Base-by-base conservation (phyloP, 2,888 invertebrate species). In the Agrochola lota region DNA sequence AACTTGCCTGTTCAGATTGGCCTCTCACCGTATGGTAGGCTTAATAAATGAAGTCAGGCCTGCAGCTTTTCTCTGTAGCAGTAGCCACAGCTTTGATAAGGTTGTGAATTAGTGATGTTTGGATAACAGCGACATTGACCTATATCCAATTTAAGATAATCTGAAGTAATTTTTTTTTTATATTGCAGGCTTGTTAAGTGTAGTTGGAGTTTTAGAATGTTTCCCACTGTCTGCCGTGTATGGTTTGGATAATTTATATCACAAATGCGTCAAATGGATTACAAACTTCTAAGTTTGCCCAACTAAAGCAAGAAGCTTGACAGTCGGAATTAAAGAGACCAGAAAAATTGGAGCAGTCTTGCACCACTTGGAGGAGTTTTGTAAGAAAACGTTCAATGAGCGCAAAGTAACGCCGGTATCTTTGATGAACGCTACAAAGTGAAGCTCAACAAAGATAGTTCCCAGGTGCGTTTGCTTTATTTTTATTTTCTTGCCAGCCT, bases 271-370 rank as follows among this genome's bases (percentile, higher is more conserved):
- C 71, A 97, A 98, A 84, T 99, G 99, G 99, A 98, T 99, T 64
- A 98, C 98, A 43, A 98, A 99, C 93, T 99, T 99, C 94, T 88
- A 98, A 90, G 98, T 99, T 70, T 99, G 99, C 99, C 98, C 99
- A 0, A 98, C 98, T 4, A 98, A 99, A 90, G 98, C 98, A 6
- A 46, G 26, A 46, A 46, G 5, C 23, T 78, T 26, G 81, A 84
- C 26, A 77, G 60, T 20, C 87, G 82, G 64, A 81, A 73, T 30
- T 77, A 82, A 20, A 73, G 77, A n/a, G 85, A 88, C 15, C 49
- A 73, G 23, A 77, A 74, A 49, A 87, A 85, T 43, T 71, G 71
- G 30, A 73, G 43, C 68, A 70, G 40, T 8, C 7, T 55, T 49
- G 49, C 68, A n/a, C n/a, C n/a, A n/a, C n/a, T n/a, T n/a, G n/a